Percentiles rank a stretch among this genome's conserved stretches.
Evolutionary conservation across 2,888 invertebrate species (phyloP).

Genomic region (Drosophila nigricruria): DNA sequence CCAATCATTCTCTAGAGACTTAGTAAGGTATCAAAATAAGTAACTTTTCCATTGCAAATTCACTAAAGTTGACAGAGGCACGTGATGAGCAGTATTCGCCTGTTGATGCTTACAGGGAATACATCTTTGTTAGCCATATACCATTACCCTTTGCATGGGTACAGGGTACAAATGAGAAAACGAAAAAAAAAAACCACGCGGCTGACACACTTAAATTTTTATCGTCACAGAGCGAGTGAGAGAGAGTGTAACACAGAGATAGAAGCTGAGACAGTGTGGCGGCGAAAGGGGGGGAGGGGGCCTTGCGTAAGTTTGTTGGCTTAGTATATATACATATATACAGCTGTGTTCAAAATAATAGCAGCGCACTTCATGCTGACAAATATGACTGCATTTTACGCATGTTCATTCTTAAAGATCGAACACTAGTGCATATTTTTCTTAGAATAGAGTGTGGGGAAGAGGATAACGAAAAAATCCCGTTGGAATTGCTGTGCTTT

Average conservation of each 20-base stretch:
- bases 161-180: constrained; percentile 13
- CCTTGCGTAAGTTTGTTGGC: constrained; percentile 50
- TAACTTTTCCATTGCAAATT: too few species aligned
- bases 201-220: constrained; percentile 52
- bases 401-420: too few species aligned
- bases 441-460: too few species aligned
- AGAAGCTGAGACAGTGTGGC: constrained; percentile 2
- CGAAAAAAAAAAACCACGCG: constrained; percentile 52
- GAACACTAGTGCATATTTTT: too few species aligned
- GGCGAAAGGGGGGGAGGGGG: constrained; percentile 24
- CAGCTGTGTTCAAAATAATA: too few species aligned
- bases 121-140: not conserved
- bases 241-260: constrained; percentile 7
- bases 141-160: not conserved
- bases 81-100: not conserved
- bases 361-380: too few species aligned
- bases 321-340: constrained; percentile 19
- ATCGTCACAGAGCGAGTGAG: constrained; percentile 5
- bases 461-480: too few species aligned
- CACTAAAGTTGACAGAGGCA: too few species aligned
- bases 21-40: not conserved
- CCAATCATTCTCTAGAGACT: not conserved
- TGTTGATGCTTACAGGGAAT: not conserved
- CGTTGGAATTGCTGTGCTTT: too few species aligned
- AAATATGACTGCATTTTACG: too few species aligned